Percentiles rank a stretch among this genome's conserved stretches.
These are phyloP conservation scores for Machimus rusticus DNA, from an alignment of 2,888 invertebrate genomes.

Conservation along the genomic window DNA sequence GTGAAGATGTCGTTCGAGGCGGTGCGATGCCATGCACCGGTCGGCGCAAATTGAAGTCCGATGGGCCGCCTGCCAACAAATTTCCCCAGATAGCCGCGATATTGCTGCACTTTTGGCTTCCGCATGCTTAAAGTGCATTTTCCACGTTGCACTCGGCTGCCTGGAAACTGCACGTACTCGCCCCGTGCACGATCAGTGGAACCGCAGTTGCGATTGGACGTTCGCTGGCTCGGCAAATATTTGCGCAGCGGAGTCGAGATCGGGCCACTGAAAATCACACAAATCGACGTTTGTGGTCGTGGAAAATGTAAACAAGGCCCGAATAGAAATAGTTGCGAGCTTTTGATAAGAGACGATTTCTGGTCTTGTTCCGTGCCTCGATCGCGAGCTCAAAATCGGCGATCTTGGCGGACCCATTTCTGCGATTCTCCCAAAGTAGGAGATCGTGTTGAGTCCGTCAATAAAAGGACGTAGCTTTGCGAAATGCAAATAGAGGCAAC, in stretches of 20 bases:
- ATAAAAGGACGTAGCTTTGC: background rate
- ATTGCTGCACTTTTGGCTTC: constrained; percentile 3
- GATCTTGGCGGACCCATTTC: background rate
- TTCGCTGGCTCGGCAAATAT: background rate
- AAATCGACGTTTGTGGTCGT: background rate
- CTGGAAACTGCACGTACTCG: background rate
- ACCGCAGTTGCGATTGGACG: background rate
- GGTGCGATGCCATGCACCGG: background rate
- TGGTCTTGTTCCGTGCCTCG: background rate
- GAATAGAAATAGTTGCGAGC: background rate
- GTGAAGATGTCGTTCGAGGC: background rate
- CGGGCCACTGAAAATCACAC: background rate
- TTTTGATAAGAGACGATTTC: constrained; percentile 4
- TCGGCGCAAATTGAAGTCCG: background rate
- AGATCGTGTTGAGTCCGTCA: background rate
- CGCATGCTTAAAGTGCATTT: background rate
- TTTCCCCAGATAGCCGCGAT: background rate
- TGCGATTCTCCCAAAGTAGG: background rate
- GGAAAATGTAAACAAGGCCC: constrained; percentile 4
- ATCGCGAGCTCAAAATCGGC: background rate
- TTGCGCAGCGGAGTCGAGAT: background rate
- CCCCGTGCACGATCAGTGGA: background rate
- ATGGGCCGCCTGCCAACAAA: constrained; percentile 3
- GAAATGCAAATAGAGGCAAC: background rate
- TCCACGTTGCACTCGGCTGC: background rate